phyloP scores from a whole-genome alignment of 2,888 invertebrate species.

The Octonoba sinensis region DNA sequence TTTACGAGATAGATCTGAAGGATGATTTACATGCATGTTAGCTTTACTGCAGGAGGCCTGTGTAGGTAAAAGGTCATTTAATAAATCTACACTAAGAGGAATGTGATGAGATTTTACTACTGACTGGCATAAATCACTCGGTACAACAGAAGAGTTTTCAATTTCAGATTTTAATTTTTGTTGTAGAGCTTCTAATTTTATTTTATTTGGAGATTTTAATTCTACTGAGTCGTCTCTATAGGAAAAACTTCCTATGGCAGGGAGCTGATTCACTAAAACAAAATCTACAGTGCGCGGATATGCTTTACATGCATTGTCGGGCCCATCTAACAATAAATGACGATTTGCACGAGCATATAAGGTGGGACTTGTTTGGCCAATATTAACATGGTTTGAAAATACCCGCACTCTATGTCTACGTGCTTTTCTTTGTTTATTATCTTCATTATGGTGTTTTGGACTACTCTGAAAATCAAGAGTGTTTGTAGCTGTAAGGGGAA shows the following conservation, averaged over 20 bases:
- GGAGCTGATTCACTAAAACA: slow-evolving; percentile 64
- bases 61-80: slow-evolving; percentile 22
- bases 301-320: slow-evolving; percentile 12
- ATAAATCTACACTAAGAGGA: slow-evolving; percentile 23
- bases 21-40: background rate
- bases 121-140: background rate
- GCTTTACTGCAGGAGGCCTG: background rate
- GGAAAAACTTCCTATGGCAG: slow-evolving; percentile 65
- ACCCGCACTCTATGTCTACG: slow-evolving; percentile 50
- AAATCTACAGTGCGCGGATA: slow-evolving; percentile 60
- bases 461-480: background rate
- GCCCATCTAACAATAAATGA: slow-evolving; percentile 12
- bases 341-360: slow-evolving; percentile 58
- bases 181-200: slow-evolving; percentile 20
- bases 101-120: background rate
- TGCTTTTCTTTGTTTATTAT: slow-evolving; percentile 10
- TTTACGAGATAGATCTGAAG: slow-evolving; percentile 7
- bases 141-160: background rate
- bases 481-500: background rate
- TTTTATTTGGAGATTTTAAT: slow-evolving; percentile 32
- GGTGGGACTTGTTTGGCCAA: slow-evolving; percentile 52
- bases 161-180: slow-evolving; percentile 6
- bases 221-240: slow-evolving; percentile 65
- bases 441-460: slow-evolving; percentile 21
- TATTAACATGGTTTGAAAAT: slow-evolving; percentile 30